Evolutionary conservation across 2,888 invertebrate genomes (phyloP).

Genomic region (Himalopsyche tibetana): DNA sequence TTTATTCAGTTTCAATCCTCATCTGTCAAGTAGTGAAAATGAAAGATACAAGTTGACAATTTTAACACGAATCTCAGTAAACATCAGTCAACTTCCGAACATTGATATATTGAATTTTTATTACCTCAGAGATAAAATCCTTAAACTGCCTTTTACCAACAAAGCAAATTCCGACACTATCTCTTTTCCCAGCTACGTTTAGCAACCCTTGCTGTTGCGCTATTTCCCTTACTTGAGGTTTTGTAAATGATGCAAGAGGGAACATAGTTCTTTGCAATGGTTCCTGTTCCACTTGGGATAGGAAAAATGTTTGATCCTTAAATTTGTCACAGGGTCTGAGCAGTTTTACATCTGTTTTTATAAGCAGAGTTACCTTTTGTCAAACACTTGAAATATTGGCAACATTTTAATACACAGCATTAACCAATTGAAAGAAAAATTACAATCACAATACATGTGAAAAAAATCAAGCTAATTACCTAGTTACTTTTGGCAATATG

Average conservation of each 20-base stretch:
- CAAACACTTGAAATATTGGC: conserved; percentile 8
- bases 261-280: conserved; percentile 91
- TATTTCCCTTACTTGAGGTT: conserved; percentile 87
- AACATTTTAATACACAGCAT: too few relatives aligned
- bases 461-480: too few relatives aligned
- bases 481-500: conserved; percentile 17
- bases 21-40: too few relatives aligned
- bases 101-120: conserved; percentile 60
- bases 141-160: conserved; percentile 93
- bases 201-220: conserved; percentile 83
- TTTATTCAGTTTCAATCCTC: too few relatives aligned
- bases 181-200: conserved; percentile 84
- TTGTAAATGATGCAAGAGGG: conserved; percentile 88
- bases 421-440: too few relatives aligned
- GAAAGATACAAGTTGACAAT: too few relatives aligned
- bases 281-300: conserved; percentile 88
- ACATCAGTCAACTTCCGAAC: too few relatives aligned
- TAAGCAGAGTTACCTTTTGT: conserved; percentile 40
- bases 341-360: conserved; percentile 79
- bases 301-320: conserved; percentile 98
- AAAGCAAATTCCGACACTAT: conserved; percentile 98
- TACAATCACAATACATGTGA: too few relatives aligned
- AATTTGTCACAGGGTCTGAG: conserved; percentile 83
- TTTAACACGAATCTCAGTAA: too few relatives aligned
- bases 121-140: conserved; percentile 91